Conservation (phyloP, 2,888 invertebrate genomes). For the Dione juno region DNA sequence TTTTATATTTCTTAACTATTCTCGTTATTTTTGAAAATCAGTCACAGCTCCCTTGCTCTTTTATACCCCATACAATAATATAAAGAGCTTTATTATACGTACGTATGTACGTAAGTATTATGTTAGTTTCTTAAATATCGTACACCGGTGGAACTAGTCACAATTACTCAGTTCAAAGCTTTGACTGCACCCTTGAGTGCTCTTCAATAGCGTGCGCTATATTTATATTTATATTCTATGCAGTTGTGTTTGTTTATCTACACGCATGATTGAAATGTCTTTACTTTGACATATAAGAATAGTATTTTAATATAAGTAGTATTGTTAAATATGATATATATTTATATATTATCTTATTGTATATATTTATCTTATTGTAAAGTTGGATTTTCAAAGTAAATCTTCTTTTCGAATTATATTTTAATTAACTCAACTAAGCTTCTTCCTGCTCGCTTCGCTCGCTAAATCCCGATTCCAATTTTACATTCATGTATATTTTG, state of each 20-base stretch:
- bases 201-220: constrained; percentile 18
- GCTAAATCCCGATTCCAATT: no score
- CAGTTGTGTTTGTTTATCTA: constrained; percentile 12
- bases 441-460: no score
- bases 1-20: no score
- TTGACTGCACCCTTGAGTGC: constrained; percentile 30
- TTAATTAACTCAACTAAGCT: no score
- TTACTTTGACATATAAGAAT: neutral
- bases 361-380: no score
- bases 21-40: no score
- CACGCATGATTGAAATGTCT: neutral
- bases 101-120: neutral
- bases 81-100: neutral
- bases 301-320: no score
- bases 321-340: no score
- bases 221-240: constrained; percentile 18
- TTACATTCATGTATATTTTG: no score
- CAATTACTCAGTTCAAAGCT: constrained; percentile 56
- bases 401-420: no score
- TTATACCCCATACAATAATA: neutral
- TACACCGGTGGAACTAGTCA: constrained; percentile 48
- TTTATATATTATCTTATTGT: no score
- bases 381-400: no score
- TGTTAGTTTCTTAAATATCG: constrained; percentile 50
- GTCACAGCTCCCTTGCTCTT: neutral